Conservation (phyloP, 1,140 invertebrate genomes). For the Tenebrio molitor region DNA sequence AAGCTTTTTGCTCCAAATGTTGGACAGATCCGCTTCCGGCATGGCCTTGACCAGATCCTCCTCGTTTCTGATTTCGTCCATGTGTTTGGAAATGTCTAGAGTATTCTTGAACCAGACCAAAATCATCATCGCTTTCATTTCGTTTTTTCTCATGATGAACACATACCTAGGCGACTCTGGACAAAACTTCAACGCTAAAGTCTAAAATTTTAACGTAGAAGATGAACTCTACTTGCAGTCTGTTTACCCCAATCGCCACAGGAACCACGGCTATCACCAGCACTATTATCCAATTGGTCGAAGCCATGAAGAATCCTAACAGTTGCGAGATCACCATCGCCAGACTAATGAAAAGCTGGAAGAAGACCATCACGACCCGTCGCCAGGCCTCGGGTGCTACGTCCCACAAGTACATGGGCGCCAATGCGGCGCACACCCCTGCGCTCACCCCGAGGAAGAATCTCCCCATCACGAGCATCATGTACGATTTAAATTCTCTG, state of each 20-base stretch:
- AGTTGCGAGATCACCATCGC: not conserved
- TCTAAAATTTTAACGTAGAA: not conserved
- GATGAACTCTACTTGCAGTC: too few species aligned
- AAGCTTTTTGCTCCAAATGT: not conserved
- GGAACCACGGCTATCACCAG: not conserved
- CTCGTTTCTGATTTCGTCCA: not conserved
- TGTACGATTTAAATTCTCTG: not conserved
- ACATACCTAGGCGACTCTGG: not conserved
- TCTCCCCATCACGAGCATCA: not conserved
- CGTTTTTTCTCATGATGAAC: not conserved
- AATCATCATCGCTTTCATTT: not conserved
- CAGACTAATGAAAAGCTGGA: not conserved
- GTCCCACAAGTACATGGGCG: not conserved
- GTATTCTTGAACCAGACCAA: not conserved
- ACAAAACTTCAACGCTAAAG: not conserved
- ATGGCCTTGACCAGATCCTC: not conserved
- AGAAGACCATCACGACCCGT: not conserved
- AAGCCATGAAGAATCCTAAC: not conserved
- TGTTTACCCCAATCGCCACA: not conserved
- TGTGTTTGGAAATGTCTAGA: not conserved
- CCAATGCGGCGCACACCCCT: not conserved
- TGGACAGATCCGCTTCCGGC: not conserved
- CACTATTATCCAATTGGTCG: not conserved
- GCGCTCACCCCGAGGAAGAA: not conserved
- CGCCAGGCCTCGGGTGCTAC: not conserved